Conservation (phyloP, 2,888 invertebrate species). For the Encarsia formosa region DNA sequence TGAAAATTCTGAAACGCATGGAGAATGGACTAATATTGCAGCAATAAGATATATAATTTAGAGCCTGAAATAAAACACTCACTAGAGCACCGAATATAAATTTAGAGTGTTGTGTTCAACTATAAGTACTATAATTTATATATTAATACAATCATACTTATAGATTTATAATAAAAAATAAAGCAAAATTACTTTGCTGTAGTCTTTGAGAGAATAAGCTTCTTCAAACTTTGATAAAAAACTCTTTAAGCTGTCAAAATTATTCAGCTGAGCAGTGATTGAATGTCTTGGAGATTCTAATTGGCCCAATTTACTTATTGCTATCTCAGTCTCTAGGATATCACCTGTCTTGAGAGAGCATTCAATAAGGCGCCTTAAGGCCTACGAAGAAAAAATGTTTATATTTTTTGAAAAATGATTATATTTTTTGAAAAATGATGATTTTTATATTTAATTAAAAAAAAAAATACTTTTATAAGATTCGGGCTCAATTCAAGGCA, state of each 20-base stretch:
- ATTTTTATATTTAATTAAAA: too few relatives aligned
- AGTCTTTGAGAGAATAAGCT: constrained; percentile 72
- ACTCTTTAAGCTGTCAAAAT: constrained; percentile 63
- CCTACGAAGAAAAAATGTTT: constrained; percentile 46
- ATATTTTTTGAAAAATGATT: not conserved
- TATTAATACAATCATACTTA: too few relatives aligned
- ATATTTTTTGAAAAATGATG: not conserved
- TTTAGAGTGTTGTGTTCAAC: too few relatives aligned
- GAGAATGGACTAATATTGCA: constrained; percentile 57
- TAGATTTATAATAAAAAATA: not conserved
- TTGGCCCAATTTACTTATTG: constrained; percentile 63
- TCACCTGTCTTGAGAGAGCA: constrained; percentile 83
- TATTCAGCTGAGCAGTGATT: constrained; percentile 62
- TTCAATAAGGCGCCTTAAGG: constrained; percentile 68
- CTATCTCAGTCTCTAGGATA: constrained; percentile 69
- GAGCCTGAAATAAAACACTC: constrained; percentile 54
- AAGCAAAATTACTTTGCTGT: constrained; percentile 63
- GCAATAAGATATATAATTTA: constrained; percentile 84
- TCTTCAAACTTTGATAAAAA: constrained; percentile 68
- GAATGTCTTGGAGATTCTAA: constrained; percentile 63
- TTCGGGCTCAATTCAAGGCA: constrained; percentile 72
- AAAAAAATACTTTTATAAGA: constrained; percentile 62
- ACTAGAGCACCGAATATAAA: too few relatives aligned
- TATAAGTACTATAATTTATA: too few relatives aligned
- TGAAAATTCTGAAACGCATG: constrained; percentile 68